phyloP scores from a whole-genome alignment of 1,140 invertebrate genomes.

The Diorhabda carinulata region DNA sequence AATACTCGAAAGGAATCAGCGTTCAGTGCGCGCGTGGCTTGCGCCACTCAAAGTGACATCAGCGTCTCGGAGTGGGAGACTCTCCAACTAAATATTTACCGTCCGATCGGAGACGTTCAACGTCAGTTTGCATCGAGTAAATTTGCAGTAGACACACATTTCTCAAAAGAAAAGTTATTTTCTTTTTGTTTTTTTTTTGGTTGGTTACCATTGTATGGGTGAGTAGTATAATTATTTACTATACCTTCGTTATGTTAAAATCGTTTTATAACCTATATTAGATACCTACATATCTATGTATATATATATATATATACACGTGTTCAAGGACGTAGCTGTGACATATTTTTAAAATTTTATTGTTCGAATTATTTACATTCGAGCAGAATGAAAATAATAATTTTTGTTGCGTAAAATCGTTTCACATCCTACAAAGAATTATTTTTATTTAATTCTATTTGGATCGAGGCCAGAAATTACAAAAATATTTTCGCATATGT shows the following conservation, averaged over 20 bases:
- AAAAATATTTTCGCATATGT: no score
- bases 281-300: no score
- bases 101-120: conserved; percentile 9
- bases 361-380: no score
- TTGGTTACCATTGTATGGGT: conserved; percentile 37
- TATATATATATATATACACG: no score
- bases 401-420: no score
- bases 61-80: conserved; percentile 13
- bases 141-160: conserved; percentile 8
- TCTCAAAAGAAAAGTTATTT: conserved; percentile 15
- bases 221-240: conserved; percentile 21
- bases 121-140: conserved; percentile 8
- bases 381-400: no score
- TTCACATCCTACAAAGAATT: no score
- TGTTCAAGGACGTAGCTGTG: no score
- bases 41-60: background rate
- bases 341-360: no score
- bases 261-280: background rate
- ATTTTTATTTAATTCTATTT: no score
- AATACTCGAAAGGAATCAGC: background rate
- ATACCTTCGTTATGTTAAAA: conserved; percentile 3
- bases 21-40: background rate
- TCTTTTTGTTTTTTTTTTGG: conserved; percentile 24
- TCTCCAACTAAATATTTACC: conserved; percentile 18
- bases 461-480: no score